phyloP scores from a whole-genome alignment of 2,888 invertebrate species.

The Synanthedon myopaeformis region DNA sequence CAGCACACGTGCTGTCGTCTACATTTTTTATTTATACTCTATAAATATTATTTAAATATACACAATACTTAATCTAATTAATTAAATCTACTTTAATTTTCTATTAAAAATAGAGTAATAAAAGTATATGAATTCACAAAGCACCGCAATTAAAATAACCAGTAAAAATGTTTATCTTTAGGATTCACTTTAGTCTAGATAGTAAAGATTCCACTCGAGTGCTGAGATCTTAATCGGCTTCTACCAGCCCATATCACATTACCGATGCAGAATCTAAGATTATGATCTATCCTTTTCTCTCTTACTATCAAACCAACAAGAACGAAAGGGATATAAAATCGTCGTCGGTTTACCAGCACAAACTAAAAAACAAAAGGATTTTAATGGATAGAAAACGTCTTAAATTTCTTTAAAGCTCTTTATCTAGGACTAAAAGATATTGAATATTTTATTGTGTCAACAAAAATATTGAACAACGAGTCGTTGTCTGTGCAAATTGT shows the following conservation, averaged over 20 bases:
- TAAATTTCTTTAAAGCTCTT: background rate
- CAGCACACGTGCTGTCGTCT: too few species aligned
- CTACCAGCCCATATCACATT: slow-evolving; percentile 11
- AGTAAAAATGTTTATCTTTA: background rate
- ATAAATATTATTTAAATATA: too few species aligned
- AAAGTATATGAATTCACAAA: too few species aligned
- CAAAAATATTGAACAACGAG: background rate
- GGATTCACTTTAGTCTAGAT: slow-evolving; percentile 6
- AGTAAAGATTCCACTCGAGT: slow-evolving; percentile 10
- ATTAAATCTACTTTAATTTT: too few species aligned
- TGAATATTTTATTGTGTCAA: background rate
- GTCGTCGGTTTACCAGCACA: background rate
- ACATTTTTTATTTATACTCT: too few species aligned
- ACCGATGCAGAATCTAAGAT: slow-evolving; percentile 4
- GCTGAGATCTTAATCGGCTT: slow-evolving; percentile 13
- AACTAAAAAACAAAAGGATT: background rate
- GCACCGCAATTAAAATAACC: too few species aligned
- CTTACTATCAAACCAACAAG: background rate
- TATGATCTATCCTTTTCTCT: background rate
- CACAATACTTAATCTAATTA: too few species aligned
- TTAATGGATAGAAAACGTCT: background rate
- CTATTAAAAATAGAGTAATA: too few species aligned
- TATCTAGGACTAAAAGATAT: background rate
- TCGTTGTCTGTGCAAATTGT: background rate
- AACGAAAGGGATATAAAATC: background rate